A percentile compares a stretch with the other conserved stretches of the same genome.
These are phyloP conservation scores for Climacteris rufus DNA, from an alignment of 2,113 vertebrate species.

Conservation along the genomic window DNA sequence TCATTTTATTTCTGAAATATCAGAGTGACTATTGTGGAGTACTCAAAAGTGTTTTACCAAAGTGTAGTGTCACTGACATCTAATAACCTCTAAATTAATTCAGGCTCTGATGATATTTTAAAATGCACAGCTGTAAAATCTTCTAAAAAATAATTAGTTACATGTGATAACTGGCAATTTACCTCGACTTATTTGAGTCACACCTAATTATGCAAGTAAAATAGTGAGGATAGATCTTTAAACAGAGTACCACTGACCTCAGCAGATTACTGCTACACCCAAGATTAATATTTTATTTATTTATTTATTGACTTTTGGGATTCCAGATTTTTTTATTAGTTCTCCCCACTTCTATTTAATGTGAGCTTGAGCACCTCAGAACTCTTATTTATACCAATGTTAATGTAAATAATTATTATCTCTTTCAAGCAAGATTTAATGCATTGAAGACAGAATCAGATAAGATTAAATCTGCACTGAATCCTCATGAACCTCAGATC, in stretches of 20 bases:
- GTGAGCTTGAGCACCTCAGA: neutral
- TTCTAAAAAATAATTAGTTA: neutral
- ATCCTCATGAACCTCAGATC: neutral
- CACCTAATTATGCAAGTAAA: neutral
- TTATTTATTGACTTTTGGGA: neutral
- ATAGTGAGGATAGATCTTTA: neutral
- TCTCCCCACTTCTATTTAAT: neutral
- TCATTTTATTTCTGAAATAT: neutral
- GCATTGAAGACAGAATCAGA: slow-evolving; percentile 1
- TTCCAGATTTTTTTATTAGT: neutral
- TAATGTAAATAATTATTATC: neutral
- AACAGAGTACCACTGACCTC: neutral
- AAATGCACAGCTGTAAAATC: neutral
- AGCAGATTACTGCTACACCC: neutral
- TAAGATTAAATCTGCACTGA: slow-evolving; percentile 14
- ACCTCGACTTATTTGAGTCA: neutral
- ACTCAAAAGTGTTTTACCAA: neutral
- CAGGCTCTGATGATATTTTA: neutral
- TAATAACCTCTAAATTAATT: neutral
- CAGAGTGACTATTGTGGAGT: neutral
- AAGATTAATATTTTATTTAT: neutral
- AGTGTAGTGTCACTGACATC: neutral
- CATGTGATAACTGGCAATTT: neutral
- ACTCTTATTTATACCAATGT: neutral
- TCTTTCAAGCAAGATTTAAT: neutral